Base-by-base conservation (phyloP, 2,113 vertebrate species). In the Solea solea region DNA sequence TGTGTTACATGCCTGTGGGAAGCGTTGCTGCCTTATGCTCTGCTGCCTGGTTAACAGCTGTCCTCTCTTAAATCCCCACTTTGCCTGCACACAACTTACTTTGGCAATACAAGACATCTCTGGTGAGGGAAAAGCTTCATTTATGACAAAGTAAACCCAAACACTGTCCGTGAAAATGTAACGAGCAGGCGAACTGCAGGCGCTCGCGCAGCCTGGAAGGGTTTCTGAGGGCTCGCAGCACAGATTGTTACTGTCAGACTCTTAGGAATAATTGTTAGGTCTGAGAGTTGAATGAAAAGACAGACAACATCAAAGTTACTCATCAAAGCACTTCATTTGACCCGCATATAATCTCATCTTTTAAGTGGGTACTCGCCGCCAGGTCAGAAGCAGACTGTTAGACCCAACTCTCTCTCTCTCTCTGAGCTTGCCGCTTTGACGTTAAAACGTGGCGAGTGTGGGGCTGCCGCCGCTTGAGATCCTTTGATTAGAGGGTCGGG, bases 301-400 rank as follows among this genome's bases (percentile, higher is more conserved):
- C 81, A 13, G 65, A 69, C 59, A 83, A 91, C 80, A 90, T 90
- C 86, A 91, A 91, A 92, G 91, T 70, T 64, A 15, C 64, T 40
- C 74, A 86, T 90, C 87, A 90, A 92, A 91, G 87, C 6, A 40
- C 52, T 66, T 86, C 74, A 74, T 81, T 79, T 91, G 88, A 91
- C 86, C 90, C 74, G 55, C 65, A 64, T 54, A 74, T 92, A 93
- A 92, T 92, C 78, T 70, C 88, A 90, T 89, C 87, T 86, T 76
- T 87, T 84, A 76, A 78, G 78, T 67, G 83, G 83, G 55, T 68
- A 63, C 73, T 77, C 57, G 64, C 84, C 41, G 64, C 9, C 62
- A 51, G 78, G 83, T 85, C 78, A 81, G 49, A 65, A 74, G 71
- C 58, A 46, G 65, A 76, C 60, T 8, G 25, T 41, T 21, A 76